Evolutionary conservation across 2,113 vertebrate genomes (phyloP), one percentile per base, ranked within the genome.

Genomic region (Calypte anna): DNA sequence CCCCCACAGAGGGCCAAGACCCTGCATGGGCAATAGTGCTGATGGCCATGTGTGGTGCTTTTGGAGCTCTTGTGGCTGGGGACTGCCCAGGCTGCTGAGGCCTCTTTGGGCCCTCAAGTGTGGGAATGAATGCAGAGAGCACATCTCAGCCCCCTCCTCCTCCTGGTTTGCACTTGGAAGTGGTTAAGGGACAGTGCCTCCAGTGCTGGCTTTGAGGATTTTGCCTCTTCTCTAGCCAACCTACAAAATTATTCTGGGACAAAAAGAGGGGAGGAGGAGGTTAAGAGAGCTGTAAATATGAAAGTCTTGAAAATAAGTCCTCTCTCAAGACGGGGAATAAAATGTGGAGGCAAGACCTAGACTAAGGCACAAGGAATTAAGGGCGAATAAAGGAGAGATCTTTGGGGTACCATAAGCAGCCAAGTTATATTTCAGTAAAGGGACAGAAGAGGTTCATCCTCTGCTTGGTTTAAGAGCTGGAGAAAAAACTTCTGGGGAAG

Each of bases 41-140:
- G 33, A 22, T 30, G 73, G 74, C 23, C 22, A 5, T 0, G 3
- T 2, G 1, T 48, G 44, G 17, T 0, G 1, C 2, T 5, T 73
- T 51, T 13, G 7, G 58, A 67, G 27, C 40, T n/a, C 6, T 5
- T 44, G 31, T 85, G 77, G 7, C 78, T 70, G 63, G 9, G 33
- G n/a, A 8, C 14, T 94, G 64, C n/a, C 43, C 48, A 63, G 48
- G 25, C 30, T 80, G 14, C 18, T 2, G 4, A 27, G 6, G 19
- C 43, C 25, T 70, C 53, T 46, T 73, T 9, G 11, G 28, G 25
- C 10, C 58, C 23, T 86, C 1, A 0, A 1, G 6, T 0, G 0
- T 69, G 64, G 48, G 19, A 89, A 70, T 0, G 8, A 27, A 73
- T 61, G 10, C 6, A 1, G 18, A 72, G 14, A 75, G 11, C 16